Percentiles rank a stretch among this genome's conserved stretches.
phyloP scores from a whole-genome alignment of 2,888 invertebrate species.

The Fabriciana adippe region DNA sequence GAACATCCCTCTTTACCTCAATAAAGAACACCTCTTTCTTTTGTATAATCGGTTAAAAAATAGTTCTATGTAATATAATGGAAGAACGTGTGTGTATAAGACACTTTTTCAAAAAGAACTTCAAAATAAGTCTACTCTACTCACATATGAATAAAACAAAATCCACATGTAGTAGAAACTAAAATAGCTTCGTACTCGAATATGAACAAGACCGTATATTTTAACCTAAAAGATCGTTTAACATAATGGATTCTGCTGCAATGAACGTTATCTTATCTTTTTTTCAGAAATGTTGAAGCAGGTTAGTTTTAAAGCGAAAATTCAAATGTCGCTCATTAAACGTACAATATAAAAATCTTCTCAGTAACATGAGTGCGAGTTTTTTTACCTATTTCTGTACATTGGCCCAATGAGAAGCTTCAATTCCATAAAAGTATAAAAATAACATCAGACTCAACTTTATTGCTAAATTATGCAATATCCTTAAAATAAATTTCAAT shows the following conservation, averaged over 20 bases:
- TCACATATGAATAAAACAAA: not conserved
- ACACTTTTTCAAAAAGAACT: not conserved
- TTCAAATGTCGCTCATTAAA: constrained; percentile 35
- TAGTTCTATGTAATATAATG: no score
- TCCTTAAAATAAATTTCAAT: no score
- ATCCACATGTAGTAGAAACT: not conserved
- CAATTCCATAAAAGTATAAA: not conserved
- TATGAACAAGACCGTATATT: constrained; percentile 7
- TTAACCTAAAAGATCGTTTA: constrained; percentile 17
- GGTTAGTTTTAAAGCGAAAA: constrained; percentile 27
- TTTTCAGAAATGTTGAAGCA: constrained; percentile 17
- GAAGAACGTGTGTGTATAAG: no score
- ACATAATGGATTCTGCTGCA: constrained; percentile 22
- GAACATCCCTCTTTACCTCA: no score
- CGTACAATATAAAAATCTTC: constrained; percentile 30
- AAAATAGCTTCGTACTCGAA: constrained; percentile 1
- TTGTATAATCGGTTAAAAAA: no score
- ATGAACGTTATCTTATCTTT: constrained; percentile 28
- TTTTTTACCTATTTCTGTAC: constrained; percentile 20
- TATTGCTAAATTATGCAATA: not conserved
- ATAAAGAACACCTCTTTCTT: no score
- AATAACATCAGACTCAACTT: not conserved
- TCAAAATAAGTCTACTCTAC: not conserved
- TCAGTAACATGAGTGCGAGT: constrained; percentile 16
- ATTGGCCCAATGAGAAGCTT: constrained; percentile 10